Conservation (phyloP, 2,113 vertebrate species). For the Garra rufa region DNA sequence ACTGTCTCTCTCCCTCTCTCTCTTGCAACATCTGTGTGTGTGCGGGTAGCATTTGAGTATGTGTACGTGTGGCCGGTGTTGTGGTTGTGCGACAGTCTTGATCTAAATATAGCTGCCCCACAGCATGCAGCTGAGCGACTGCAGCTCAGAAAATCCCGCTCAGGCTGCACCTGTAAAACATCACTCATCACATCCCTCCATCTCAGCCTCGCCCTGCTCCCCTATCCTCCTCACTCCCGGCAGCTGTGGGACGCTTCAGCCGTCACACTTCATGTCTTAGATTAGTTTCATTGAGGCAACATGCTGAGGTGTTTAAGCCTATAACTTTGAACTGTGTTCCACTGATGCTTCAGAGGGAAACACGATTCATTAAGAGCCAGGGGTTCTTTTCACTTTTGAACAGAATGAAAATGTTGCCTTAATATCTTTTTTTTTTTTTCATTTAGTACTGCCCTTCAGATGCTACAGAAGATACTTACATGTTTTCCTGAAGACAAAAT, state of each 20-base stretch:
- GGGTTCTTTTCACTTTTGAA: no score
- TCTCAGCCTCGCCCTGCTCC: conserved; percentile 44
- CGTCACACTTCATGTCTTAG: neutral
- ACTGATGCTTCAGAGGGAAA: no score
- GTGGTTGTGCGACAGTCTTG: conserved; percentile 62
- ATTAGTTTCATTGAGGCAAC: neutral
- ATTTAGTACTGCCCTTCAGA: no score
- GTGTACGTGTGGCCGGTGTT: neutral
- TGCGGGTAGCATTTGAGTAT: neutral
- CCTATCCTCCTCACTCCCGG: neutral
- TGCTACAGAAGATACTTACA: no score
- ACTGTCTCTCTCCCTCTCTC: neutral
- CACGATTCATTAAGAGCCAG: no score
- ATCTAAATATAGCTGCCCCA: conserved; percentile 75
- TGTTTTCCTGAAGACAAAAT: no score
- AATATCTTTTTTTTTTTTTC: no score
- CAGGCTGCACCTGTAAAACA: conserved; percentile 57
- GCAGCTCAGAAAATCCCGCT: conserved; percentile 33
- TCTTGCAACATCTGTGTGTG: neutral
- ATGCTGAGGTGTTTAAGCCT: neutral
- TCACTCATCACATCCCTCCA: neutral
- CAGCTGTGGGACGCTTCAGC: neutral
- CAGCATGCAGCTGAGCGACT: conserved; percentile 62
- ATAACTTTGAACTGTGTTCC: neutral
- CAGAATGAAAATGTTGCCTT: no score